Evolutionary conservation across 2,888 invertebrate genomes (phyloP).

Genomic region (Hedychridium roseum): DNA sequence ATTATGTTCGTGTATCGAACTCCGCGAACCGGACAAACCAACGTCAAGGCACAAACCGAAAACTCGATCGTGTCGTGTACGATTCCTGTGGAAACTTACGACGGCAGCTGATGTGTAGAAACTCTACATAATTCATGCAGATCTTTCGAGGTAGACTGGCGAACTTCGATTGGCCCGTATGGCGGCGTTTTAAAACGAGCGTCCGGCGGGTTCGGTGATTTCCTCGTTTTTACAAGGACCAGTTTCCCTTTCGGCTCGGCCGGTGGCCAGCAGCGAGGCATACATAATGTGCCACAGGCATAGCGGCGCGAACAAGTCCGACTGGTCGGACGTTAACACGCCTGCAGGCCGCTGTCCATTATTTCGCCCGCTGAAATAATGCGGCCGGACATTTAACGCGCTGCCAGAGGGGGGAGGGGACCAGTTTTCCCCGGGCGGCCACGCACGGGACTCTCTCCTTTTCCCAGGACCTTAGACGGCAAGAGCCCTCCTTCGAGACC

Average conservation of each 20-base stretch:
- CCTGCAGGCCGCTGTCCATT: slow-evolving; percentile 20
- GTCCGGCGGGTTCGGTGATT: not conserved
- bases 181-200: not conserved
- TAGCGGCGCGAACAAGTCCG: slow-evolving; percentile 26
- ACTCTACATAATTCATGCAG: too few species aligned
- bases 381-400: slow-evolving; percentile 20
- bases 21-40: too few species aligned
- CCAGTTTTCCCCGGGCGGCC: not conserved
- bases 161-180: not conserved
- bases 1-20: too few species aligned
- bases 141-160: too few species aligned
- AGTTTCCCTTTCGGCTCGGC: not conserved
- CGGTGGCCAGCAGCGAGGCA: not conserved
- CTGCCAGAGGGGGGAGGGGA: slow-evolving; percentile 7
- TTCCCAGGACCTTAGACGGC: slow-evolving; percentile 2
- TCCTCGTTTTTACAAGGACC: slow-evolving; percentile 3
- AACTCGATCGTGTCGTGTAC: too few species aligned
- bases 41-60: too few species aligned
- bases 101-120: too few species aligned
- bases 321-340: slow-evolving; percentile 36
- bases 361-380: slow-evolving; percentile 22
- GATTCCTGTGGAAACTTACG: too few species aligned
- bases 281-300: slow-evolving; percentile 9
- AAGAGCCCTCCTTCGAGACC: not conserved
- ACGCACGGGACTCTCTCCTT: not conserved